phyloP scores from a whole-genome alignment of 2,888 invertebrate species.

The Diaphora mendica region DNA sequence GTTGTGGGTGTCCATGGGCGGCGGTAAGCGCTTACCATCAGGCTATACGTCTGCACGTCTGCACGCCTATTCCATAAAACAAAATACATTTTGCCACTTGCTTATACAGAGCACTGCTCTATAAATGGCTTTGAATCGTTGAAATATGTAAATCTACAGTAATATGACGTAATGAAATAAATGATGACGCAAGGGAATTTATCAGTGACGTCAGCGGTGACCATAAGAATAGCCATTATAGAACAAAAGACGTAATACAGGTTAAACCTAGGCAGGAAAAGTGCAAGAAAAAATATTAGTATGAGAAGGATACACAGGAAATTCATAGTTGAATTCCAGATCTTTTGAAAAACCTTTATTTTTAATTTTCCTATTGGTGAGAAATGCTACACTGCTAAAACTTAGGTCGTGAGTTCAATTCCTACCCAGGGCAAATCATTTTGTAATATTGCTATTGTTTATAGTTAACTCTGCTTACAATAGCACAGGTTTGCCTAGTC shows the following conservation, averaged over 20 bases:
- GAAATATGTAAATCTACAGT: slow-evolving; percentile 3
- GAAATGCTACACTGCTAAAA: background rate
- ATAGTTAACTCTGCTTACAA: too few species aligned
- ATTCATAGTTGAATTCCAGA: background rate
- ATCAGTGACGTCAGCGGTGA: background rate
- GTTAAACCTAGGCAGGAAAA: background rate
- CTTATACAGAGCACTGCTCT: background rate
- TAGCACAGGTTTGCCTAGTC: too few species aligned
- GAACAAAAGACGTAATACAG: background rate
- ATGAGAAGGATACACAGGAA: background rate
- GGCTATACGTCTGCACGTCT: too few species aligned
- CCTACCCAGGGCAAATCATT: too few species aligned
- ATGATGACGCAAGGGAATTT: slow-evolving; percentile 5
- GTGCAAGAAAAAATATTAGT: too few species aligned
- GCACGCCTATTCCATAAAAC: too few species aligned
- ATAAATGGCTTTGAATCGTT: slow-evolving; percentile 7
- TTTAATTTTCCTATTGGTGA: too few species aligned
- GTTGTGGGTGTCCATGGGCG: too few species aligned
- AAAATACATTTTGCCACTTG: too few species aligned
- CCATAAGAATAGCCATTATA: background rate
- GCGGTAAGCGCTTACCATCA: too few species aligned
- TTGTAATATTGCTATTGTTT: too few species aligned
- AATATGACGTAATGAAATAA: slow-evolving; percentile 7
- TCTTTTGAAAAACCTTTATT: background rate
- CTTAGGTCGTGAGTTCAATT: too few species aligned